phyloP scores from a whole-genome alignment of 1,140 invertebrate genomes.

The Oreohelix idahoensis region DNA sequence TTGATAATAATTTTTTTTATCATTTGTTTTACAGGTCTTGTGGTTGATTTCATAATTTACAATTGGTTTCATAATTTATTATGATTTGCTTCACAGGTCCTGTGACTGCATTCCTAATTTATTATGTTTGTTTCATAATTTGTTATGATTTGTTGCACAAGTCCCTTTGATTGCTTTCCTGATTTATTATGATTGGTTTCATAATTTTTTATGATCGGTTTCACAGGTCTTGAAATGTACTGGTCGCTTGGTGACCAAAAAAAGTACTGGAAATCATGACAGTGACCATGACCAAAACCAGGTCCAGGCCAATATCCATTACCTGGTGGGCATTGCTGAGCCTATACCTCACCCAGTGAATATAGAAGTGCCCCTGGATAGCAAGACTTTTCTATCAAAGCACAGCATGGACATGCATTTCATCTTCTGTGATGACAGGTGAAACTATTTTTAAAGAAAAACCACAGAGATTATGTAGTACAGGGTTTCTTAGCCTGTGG shows the following conservation, averaged over 20 bases:
- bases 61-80: too few relatives aligned
- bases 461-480: neutral
- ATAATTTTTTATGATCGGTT: too few relatives aligned
- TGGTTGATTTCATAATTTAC: too few relatives aligned
- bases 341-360: conserved; percentile 94
- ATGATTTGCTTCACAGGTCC: too few relatives aligned
- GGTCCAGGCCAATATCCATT: conserved; percentile 38
- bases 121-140: too few relatives aligned
- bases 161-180: too few relatives aligned
- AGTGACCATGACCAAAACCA: neutral
- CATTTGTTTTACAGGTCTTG: too few relatives aligned
- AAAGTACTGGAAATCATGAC: neutral
- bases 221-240: conserved; percentile 88
- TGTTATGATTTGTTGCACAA: too few relatives aligned
- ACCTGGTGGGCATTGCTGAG: conserved; percentile 82
- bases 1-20: too few relatives aligned
- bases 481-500: too few relatives aligned
- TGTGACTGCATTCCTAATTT: too few relatives aligned
- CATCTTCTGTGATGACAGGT: conserved; percentile 94
- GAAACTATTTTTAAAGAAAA: conserved; percentile 68
- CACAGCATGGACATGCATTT: conserved; percentile 95
- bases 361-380: conserved; percentile 90
- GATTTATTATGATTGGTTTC: too few relatives aligned
- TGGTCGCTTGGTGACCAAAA: conserved; percentile 78
- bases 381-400: conserved; percentile 90